Conservation (phyloP, 2,113 vertebrate species). For the Cygnus atratus region DNA sequence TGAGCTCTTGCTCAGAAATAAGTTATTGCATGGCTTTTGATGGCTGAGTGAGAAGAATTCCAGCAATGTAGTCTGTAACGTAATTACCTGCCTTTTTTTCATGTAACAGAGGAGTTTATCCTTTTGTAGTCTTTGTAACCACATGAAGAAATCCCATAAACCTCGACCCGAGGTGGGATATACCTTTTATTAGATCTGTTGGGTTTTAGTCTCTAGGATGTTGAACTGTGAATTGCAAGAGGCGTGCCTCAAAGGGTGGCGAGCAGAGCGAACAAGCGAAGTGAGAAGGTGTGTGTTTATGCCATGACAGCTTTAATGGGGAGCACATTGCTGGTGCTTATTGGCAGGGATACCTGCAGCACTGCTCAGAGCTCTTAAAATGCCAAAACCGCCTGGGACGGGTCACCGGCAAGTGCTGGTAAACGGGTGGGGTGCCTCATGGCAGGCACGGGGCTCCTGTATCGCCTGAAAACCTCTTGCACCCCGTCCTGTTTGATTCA, state of each 20-base stretch:
- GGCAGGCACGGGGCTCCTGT: neutral
- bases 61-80: neutral
- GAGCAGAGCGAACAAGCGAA: neutral
- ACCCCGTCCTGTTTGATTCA: neutral
- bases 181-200: conserved; percentile 28
- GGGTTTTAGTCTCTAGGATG: conserved; percentile 2
- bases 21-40: neutral
- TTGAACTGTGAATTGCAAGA: neutral
- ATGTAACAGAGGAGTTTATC: neutral
- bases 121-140: conserved; percentile 3
- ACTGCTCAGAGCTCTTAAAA: neutral
- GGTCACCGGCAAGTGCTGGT: neutral
- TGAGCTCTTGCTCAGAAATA: neutral
- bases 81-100: conserved; percentile 6
- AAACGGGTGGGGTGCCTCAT: neutral
- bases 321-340: neutral
- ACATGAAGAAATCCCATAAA: conserved; percentile 30
- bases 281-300: neutral
- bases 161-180: neutral
- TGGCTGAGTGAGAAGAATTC: conserved; percentile 9
- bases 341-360: neutral
- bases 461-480: neutral
- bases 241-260: neutral
- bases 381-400: neutral
- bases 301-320: neutral